Conservation (phyloP, 2,888 invertebrate genomes). For the Myathropa florea region DNA sequence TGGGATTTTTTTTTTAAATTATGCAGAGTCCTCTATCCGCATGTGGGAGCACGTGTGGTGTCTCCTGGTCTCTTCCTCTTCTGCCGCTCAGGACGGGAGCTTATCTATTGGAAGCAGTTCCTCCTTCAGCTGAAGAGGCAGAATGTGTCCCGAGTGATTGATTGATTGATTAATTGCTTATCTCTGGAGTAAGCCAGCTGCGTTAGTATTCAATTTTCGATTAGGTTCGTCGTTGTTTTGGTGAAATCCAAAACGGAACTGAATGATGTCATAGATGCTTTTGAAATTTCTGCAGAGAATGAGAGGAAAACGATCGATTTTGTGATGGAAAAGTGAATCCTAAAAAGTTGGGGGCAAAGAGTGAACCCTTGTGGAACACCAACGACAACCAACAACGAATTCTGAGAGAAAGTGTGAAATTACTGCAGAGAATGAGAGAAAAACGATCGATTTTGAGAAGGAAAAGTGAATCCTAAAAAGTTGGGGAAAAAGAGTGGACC, state of each 20-base stretch:
- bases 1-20: conserved; percentile 27
- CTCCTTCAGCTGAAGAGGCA: not conserved
- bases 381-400: no score
- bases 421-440: no score
- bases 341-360: not conserved
- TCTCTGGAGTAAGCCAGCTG: conserved; percentile 58
- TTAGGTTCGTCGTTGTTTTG: conserved; percentile 25
- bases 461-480: no score
- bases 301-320: not conserved
- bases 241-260: not conserved
- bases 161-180: conserved; percentile 70
- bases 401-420: no score
- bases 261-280: not conserved
- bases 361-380: not conserved
- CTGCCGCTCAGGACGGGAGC: conserved; percentile 18
- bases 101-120: conserved; percentile 35
- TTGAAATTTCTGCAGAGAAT: not conserved
- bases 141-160: conserved; percentile 58
- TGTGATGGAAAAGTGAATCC: not conserved
- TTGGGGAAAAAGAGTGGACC: no score
- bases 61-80: conserved; percentile 12
- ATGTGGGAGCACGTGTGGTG: conserved; percentile 36
- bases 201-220: conserved; percentile 55
- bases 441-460: no score
- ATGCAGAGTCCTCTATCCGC: conserved; percentile 8